Evolutionary conservation across 1,140 invertebrate genomes (phyloP), one percentile per base, ranked within the genome.

Genomic region (Drosophila sucinea): DNA sequence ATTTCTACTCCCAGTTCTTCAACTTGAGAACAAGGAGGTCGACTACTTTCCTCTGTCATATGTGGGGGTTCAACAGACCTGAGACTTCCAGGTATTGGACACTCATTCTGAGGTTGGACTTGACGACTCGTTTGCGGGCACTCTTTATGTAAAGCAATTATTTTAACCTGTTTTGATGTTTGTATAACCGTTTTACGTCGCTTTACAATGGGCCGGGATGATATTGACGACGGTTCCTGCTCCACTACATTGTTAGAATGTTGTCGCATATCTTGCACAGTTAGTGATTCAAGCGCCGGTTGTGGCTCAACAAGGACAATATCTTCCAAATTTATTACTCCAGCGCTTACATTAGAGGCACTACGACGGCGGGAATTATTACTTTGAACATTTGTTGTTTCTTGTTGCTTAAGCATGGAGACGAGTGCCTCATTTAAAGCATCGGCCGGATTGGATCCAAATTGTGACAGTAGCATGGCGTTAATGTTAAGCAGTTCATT

Each of bases 251-350:
- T 17, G 3, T 17, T 17, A 8, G 30, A 32, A 1, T 17, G 6
- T 6, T 30, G 3, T 5, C 11, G 30, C 6, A 33, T 23, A 6
- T 23, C 70, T 32, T 63, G 66, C 1, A 47, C 54, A 57, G 47
- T 5, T 47, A 4, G 10, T 4, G 11, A 7, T 56, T 44, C 32
- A 0, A 80, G 27, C 17, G 60, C 55, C 4, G 84, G 70, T 56
- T 86, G 79, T 1, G 90, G 90, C 58, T 91, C 90, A 55, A 91
- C 73, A 3, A 91, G 64, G 32, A 90, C 77, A 60, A 91, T 87
- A 47, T 91, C 90, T 47, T 91, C 90, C 11, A 91, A 64, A 60
- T 90, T 85, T 2, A 76, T 25, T 11, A 54, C 55, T 57, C 38
- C 29, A 65, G 44, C 3, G 23, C 44, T 51, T 25, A 4, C 6